Conservation (phyloP, 2,888 invertebrate species). For the Cordilura impudica region DNA sequence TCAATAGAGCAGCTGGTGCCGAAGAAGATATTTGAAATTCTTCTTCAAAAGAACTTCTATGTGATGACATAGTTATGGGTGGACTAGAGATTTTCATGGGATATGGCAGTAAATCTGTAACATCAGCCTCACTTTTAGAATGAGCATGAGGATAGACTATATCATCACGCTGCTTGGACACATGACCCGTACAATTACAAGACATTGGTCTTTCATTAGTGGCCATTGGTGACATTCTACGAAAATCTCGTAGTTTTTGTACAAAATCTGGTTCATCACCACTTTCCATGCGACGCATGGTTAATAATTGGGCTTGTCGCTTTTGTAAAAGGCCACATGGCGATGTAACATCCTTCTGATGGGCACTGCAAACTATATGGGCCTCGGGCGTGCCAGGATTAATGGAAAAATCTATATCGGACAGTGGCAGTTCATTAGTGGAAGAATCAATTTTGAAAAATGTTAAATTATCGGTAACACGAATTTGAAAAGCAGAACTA, state of each 20-base stretch:
- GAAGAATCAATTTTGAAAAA: slow-evolving; percentile 80
- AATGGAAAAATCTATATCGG: slow-evolving; percentile 80
- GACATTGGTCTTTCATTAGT: slow-evolving; percentile 77
- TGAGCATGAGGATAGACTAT: slow-evolving; percentile 61
- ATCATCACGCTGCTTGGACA: slow-evolving; percentile 47
- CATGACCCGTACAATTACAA: slow-evolving; percentile 70
- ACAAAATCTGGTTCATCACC: slow-evolving; percentile 70
- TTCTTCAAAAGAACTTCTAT: slow-evolving; percentile 68
- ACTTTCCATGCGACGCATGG: slow-evolving; percentile 71
- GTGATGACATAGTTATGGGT: slow-evolving; percentile 31
- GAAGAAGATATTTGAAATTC: slow-evolving; percentile 71
- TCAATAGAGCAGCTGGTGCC: slow-evolving; percentile 71
- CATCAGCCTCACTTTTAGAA: slow-evolving; percentile 64
- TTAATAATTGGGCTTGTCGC: slow-evolving; percentile 35
- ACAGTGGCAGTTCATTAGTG: slow-evolving; percentile 84
- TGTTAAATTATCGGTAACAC: slow-evolving; percentile 72
- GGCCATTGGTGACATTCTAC: slow-evolving; percentile 79
- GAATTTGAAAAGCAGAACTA: slow-evolving; percentile 69
- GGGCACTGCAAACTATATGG: slow-evolving; percentile 29
- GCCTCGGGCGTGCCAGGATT: slow-evolving; percentile 74
- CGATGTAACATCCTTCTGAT: slow-evolving; percentile 29
- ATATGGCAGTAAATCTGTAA: slow-evolving; percentile 44
- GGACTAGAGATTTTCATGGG: slow-evolving; percentile 45
- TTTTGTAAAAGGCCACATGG: slow-evolving; percentile 59
- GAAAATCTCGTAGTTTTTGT: slow-evolving; percentile 68